Evolutionary conservation across 2,113 vertebrate genomes (phyloP), one percentile per base, ranked within the genome.

Genomic region (Fulmarus glacialis): DNA sequence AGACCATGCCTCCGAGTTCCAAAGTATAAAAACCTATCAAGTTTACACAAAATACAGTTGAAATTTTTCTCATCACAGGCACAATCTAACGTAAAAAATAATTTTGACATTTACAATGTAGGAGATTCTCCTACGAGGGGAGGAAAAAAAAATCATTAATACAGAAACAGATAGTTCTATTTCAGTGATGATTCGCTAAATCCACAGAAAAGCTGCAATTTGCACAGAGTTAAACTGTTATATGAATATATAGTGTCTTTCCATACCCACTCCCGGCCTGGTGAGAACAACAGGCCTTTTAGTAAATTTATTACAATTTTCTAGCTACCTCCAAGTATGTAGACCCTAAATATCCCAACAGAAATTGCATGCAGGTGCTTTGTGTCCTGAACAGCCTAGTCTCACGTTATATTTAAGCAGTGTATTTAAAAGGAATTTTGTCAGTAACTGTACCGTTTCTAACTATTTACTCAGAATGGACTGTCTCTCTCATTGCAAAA

Each of bases 71-170:
- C 98, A 97, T 98, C 97, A 98, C 90, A 93, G 98, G 98, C 97
- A 98, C 78, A 98, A 92, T 97, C 98, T 98, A 98, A 98, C 95
- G 96, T 92, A 94, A 97, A 95, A 98, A 98, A 93, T 95, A 97
- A 92, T 87, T 84, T 43, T 95, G 62, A 94, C 86, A 91, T 94
- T 94, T 97, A 97, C 50, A 96, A 62, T 60, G 73, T 45, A 95
- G 82, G 90, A 94, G 55, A 83, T 84, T 91, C 67, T 97, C 73
- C 59, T 92, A 62, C 2, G 0, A 93, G 34, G 89, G 66, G 20
- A 32, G 64, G 26, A 12, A 18, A 53, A 68, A 38, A 55, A 47
- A 67, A 59, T 8, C 75, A 64, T 15, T 14, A 45, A 62, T 16
- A 86, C 12, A 79, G 91, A 96, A 94, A 90, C 79, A 93, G 87